Evolutionary conservation across 2,797 vertebrate species (phyloP).

Genomic region (Carduelis carduelis): DNA sequence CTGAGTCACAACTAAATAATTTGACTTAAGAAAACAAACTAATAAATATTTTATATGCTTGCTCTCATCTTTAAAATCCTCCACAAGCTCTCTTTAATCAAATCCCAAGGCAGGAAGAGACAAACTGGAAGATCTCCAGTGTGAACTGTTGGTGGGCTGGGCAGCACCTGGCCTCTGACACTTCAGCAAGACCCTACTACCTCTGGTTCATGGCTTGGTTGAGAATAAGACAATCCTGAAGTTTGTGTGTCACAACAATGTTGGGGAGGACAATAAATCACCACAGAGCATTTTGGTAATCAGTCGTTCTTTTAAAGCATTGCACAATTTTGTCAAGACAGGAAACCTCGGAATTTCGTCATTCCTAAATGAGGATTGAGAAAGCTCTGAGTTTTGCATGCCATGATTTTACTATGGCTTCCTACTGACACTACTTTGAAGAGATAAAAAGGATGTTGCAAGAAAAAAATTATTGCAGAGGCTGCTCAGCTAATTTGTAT

Average conservation of each 20-base stretch:
- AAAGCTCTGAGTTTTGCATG: slow-evolving; percentile 21
- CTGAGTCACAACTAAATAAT: background rate
- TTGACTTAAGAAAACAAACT: background rate
- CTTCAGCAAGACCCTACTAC: background rate
- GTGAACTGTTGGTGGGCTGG: background rate
- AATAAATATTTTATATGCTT: background rate
- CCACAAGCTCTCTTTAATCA: background rate
- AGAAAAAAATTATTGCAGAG: background rate
- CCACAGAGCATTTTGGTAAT: background rate
- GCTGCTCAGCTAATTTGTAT: background rate
- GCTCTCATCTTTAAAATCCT: background rate
- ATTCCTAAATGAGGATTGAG: slow-evolving; percentile 19
- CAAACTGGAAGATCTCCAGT: background rate
- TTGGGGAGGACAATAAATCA: background rate
- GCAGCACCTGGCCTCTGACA: background rate
- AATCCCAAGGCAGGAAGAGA: background rate
- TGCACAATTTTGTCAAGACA: slow-evolving; percentile 22
- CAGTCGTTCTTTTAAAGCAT: background rate
- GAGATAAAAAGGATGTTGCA: slow-evolving; percentile 51
- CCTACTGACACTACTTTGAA: background rate
- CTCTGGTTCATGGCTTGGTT: background rate
- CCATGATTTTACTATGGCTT: slow-evolving; percentile 21
- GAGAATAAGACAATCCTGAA: background rate
- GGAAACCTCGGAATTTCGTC: background rate
- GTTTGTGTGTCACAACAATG: background rate